Conservation (phyloP, 2,797 vertebrate species). For the Antrozous pallidus region DNA sequence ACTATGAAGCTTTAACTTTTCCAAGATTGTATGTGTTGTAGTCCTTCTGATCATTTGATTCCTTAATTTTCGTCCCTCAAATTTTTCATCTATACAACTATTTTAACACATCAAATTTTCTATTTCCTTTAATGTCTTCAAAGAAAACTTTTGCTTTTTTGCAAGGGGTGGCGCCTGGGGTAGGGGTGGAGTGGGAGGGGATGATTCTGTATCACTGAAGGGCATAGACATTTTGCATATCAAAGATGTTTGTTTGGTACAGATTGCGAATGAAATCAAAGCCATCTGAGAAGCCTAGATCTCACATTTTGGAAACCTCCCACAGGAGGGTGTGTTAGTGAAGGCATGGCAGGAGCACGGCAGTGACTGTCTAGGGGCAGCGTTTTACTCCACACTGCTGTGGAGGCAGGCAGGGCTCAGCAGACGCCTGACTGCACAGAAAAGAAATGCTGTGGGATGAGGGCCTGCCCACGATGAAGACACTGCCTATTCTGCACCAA, state of each 20-base stretch:
- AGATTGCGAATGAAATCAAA: slow-evolving; percentile 68
- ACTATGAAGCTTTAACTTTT: slow-evolving; percentile 45
- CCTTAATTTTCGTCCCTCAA: slow-evolving; percentile 9
- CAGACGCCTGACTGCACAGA: slow-evolving; percentile 49
- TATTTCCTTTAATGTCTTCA: slow-evolving; percentile 16
- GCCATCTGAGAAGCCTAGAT: slow-evolving; percentile 47
- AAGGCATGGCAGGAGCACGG: slow-evolving; percentile 43
- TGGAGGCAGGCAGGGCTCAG: slow-evolving; percentile 59
- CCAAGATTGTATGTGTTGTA: neutral
- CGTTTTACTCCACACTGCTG: slow-evolving; percentile 63
- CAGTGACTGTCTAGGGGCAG: slow-evolving; percentile 49
- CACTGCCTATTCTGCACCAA: neutral
- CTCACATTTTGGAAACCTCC: slow-evolving; percentile 75
- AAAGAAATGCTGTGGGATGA: slow-evolving; percentile 43
- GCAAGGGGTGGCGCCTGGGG: too few relatives aligned
- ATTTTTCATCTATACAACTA: neutral
- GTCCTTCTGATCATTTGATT: slow-evolving; percentile 42
- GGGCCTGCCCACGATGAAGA: slow-evolving; percentile 44
- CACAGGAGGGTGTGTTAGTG: slow-evolving; percentile 26
- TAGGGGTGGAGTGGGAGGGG: neutral
- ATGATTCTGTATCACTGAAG: neutral
- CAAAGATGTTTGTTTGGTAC: slow-evolving; percentile 57
- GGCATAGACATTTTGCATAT: slow-evolving; percentile 60
- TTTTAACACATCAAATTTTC: neutral
- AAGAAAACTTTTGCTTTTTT: neutral